Percentiles rank a stretch among this genome's conserved stretches.
Conservation (phyloP, 1,140 invertebrate species). For the Drosophila obscura region DNA sequence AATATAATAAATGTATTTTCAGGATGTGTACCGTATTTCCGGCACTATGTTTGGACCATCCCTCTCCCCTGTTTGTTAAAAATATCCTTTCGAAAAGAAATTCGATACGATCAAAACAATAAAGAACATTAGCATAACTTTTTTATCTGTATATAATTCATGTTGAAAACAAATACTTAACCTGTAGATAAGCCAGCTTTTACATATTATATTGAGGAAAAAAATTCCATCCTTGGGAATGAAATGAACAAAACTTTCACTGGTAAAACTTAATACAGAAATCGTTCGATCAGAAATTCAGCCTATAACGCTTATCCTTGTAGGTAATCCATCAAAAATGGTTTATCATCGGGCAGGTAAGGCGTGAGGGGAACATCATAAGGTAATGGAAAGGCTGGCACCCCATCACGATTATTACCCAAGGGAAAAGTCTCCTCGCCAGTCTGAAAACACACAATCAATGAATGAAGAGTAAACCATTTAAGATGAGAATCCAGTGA, state of each 20-base stretch:
- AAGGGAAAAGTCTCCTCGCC: conserved; percentile 81
- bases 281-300: conserved; percentile 5
- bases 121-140: too few species aligned
- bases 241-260: neutral
- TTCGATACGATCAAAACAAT: too few species aligned
- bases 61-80: too few species aligned
- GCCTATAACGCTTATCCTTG: conserved; percentile 33
- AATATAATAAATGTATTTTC: too few species aligned
- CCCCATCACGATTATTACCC: conserved; percentile 81
- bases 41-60: too few species aligned
- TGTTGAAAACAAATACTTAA: too few species aligned
- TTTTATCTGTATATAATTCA: too few species aligned
- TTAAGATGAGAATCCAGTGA: conserved; percentile 25
- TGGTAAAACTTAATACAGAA: neutral
- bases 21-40: too few species aligned
- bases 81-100: too few species aligned
- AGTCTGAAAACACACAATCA: conserved; percentile 49
- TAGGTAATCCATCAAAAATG: conserved; percentile 85
- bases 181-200: neutral
- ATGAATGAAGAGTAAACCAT: neutral
- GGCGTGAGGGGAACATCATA: conserved; percentile 90
- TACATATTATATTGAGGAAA: too few species aligned
- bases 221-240: neutral
- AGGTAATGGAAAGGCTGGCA: conserved; percentile 88
- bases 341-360: conserved; percentile 87